phyloP scores from a whole-genome alignment of 2,888 invertebrate genomes.

The Polymixis lichenea region DNA sequence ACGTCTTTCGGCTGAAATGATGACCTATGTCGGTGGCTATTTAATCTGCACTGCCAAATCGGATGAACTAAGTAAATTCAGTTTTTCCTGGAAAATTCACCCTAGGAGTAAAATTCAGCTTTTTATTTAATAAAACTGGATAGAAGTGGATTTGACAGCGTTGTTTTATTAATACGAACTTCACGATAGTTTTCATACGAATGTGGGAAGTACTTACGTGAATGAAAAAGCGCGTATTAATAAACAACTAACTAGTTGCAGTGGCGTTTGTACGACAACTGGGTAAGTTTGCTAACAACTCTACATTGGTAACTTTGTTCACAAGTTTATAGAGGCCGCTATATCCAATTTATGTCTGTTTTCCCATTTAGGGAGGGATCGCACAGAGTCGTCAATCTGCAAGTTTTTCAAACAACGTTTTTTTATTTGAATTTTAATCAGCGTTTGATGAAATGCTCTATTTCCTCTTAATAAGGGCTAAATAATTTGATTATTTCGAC shows the following conservation, averaged over 20 bases:
- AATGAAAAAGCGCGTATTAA: conserved; percentile 47
- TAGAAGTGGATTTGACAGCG: background rate
- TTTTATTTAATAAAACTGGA: conserved; percentile 22
- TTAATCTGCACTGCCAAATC: conserved; percentile 28
- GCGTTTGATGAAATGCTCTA: background rate
- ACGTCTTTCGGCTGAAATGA: too few species aligned
- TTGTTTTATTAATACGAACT: conserved; percentile 30
- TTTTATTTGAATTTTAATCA: background rate
- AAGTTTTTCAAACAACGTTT: conserved; percentile 3
- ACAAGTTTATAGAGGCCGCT: conserved; percentile 43
- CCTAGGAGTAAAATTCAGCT: conserved; percentile 1
- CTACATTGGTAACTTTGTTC: conserved; percentile 45
- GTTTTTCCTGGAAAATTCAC: conserved; percentile 30
- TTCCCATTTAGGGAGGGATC: background rate
- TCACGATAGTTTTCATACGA: conserved; percentile 13
- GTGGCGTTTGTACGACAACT: conserved; percentile 40
- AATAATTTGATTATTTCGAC: background rate
- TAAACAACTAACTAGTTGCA: conserved; percentile 44
- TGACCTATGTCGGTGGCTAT: conserved; percentile 7
- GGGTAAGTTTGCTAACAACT: conserved; percentile 45
- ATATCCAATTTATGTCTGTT: conserved; percentile 39
- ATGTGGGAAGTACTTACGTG: conserved; percentile 10
- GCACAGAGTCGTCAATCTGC: background rate
- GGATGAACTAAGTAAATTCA: conserved; percentile 28
- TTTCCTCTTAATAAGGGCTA: background rate